Base-by-base conservation (phyloP, 2,113 vertebrate genomes). In the Corydoras maculifer region DNA sequence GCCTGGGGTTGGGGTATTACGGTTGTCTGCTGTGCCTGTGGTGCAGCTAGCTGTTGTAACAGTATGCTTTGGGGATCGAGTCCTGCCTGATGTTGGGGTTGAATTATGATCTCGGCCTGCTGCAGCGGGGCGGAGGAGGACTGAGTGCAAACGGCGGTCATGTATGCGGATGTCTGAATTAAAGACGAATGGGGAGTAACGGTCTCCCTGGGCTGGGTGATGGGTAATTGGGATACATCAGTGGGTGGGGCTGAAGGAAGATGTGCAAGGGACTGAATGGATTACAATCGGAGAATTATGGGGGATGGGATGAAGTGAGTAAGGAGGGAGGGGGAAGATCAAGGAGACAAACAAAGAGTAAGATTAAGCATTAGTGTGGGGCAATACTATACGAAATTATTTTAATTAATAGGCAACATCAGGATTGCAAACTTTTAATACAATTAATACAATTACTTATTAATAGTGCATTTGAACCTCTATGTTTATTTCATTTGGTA, bases 41-140 rank as follows among this genome's bases (percentile, higher is more conserved):
- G 82, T 62, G 76, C 49, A 8, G 59, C 8, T 58, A 62, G 85
- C 65, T 85, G 85, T 72, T 87, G 84, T 69, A 86, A 72, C 10
- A 81, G 55, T 66, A 83, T 58, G 67, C 77, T 75, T 63, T 88
- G 86, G 63, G 77, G 80, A 75, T 88, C 86, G 81, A 87, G 78
- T 65, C 77, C 79, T 58, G 77, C 76, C 79, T 87, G 87, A 73
- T 88, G 86, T 82, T 83, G 65, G 8, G 15, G 35, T 62, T 84
- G 87, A 81, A 87, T 81, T 82, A 86, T 79, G 62, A 84, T 81
- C 75, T 89, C 86, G 80, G 74, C 62, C 63, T 82, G 81, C 77
- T 87, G 85, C 68, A 85, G 77, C 63, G 87, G 82, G 76, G 82
- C 51, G 3, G 51, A 3, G 62, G 86, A 84, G 48, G 84, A 80